phyloP scores from a whole-genome alignment of 2,888 invertebrate genomes.

The Pelosia muscerda region DNA sequence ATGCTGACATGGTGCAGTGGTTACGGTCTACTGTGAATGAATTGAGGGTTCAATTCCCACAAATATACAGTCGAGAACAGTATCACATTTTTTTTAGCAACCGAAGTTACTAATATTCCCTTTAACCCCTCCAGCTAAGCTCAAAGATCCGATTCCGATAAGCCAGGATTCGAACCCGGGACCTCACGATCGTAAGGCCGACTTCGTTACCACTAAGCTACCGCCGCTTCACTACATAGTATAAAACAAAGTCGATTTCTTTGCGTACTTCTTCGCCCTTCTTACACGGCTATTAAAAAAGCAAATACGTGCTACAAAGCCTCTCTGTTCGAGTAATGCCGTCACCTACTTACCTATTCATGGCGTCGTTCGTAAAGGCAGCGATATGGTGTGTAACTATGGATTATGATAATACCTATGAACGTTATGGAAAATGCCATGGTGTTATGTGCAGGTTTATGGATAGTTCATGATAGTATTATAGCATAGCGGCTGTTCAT shows the following conservation, averaged over 20 bases:
- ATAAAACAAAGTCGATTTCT: no score
- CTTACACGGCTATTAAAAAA: neutral
- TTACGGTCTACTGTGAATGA: neutral
- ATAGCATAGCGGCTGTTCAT: no score
- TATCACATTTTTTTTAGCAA: no score
- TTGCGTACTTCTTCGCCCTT: no score
- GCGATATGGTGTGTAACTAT: constrained; percentile 24
- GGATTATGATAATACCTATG: constrained; percentile 30
- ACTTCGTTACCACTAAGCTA: no score
- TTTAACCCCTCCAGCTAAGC: no score
- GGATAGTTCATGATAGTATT: neutral
- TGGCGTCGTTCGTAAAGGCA: constrained; percentile 22
- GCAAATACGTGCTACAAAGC: constrained; percentile 5
- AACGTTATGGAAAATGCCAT: neutral
- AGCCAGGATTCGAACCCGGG: no score
- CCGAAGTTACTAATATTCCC: no score
- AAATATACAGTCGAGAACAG: no score
- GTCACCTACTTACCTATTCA: constrained; percentile 43
- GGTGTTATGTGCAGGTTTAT: neutral
- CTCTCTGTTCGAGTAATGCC: constrained; percentile 17
- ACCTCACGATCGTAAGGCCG: no score
- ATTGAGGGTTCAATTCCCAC: neutral
- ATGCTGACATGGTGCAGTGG: neutral
- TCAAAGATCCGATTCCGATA: no score
- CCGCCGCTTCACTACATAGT: no score